Percentiles rank a stretch among this genome's conserved stretches.
phyloP scores from a whole-genome alignment of 2,888 invertebrate genomes.

The Ochropacha duplaris region DNA sequence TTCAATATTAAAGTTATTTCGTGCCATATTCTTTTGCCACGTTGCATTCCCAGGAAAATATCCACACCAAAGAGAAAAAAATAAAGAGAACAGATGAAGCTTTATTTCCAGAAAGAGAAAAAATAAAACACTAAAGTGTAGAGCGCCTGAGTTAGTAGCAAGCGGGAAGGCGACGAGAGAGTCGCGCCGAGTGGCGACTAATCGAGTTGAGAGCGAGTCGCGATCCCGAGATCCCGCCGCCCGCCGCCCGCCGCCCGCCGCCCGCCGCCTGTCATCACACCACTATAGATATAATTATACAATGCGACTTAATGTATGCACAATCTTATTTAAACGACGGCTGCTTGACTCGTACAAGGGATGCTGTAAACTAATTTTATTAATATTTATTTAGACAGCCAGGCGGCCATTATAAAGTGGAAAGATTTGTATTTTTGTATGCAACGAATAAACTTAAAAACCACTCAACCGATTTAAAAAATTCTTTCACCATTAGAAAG shows the following conservation, averaged over 20 bases:
- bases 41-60: background rate
- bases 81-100: background rate
- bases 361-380: background rate
- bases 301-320: background rate
- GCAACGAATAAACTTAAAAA: too few relatives aligned
- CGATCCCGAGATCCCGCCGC: background rate
- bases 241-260: too few relatives aligned
- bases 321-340: background rate
- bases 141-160: background rate
- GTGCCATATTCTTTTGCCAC: background rate
- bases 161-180: background rate
- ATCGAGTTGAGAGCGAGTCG: conserved; percentile 2
- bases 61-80: background rate
- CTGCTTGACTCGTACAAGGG: background rate
- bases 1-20: background rate
- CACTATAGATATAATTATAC: background rate
- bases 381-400: background rate
- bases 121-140: background rate
- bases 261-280: too few relatives aligned
- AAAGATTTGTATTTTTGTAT: too few relatives aligned
- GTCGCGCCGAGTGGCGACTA: conserved; percentile 1
- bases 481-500: too few relatives aligned
- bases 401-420: too few relatives aligned
- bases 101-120: background rate
- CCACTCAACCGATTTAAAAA: too few relatives aligned